Evolutionary conservation across 2,888 invertebrate species (phyloP).

Genomic region (Bombylius major): DNA sequence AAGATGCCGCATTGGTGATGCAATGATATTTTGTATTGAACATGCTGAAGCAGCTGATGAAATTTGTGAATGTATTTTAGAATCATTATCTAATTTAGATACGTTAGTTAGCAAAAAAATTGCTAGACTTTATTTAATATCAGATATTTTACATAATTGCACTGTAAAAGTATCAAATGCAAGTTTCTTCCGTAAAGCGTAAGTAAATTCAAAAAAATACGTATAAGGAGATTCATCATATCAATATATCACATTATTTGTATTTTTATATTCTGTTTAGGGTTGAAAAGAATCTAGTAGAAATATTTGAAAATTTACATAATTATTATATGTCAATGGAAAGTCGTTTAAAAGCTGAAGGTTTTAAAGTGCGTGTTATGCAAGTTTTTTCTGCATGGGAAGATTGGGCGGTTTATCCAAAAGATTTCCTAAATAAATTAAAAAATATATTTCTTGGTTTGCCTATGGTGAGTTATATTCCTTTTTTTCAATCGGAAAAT

Average conservation of each 20-base stretch:
- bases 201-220: conserved; percentile 24
- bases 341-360: conserved; percentile 85
- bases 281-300: conserved; percentile 69
- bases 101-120: conserved; percentile 81
- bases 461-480: conserved; percentile 17
- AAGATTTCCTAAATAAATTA: conserved; percentile 74
- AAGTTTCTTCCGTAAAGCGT: conserved; percentile 81
- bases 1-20: conserved; percentile 72
- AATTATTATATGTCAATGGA: conserved; percentile 61
- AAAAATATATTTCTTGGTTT: conserved; percentile 87
- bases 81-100: conserved; percentile 62
- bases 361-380: conserved; percentile 82
- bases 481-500: no score
- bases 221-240: no score
- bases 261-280: conserved; percentile 35
- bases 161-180: conserved; percentile 93
- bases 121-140: conserved; percentile 85
- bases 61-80: conserved; percentile 82
- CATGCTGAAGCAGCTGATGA: conserved; percentile 97
- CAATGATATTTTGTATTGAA: conserved; percentile 98
- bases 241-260: no score
- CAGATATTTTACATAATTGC: conserved; percentile 94
- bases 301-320: conserved; percentile 63
- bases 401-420: conserved; percentile 92
- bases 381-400: conserved; percentile 93